Conservation (phyloP, 2,113 vertebrate species). For the Apodemus speciosus region DNA sequence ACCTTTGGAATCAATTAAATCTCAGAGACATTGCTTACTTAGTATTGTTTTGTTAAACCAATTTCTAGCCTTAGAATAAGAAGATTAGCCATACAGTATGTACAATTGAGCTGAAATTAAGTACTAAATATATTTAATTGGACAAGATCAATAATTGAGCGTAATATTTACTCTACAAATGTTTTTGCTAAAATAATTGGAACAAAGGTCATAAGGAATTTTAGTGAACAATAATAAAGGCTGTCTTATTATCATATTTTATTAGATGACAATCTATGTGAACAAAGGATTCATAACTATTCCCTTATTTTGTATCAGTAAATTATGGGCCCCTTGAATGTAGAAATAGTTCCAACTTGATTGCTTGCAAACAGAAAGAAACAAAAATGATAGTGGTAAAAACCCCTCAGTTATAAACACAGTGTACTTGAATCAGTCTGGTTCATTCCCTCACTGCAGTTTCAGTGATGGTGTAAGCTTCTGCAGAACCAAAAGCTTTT, state of each 20-base stretch:
- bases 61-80: not conserved
- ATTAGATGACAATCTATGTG: conserved; percentile 3
- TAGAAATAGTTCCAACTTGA: not conserved
- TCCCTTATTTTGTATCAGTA: not conserved
- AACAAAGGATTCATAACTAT: not conserved
- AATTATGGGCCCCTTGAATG: not conserved
- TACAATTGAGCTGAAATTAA: not conserved
- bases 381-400: not conserved
- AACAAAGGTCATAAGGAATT: not conserved
- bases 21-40: not conserved
- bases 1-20: not conserved
- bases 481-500: conserved; percentile 73
- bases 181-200: not conserved
- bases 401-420: conserved; percentile 47
- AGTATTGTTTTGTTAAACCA: not conserved
- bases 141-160: not conserved
- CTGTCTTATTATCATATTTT: not conserved
- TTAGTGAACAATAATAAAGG: not conserved
- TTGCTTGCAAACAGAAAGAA: not conserved
- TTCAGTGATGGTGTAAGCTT: conserved; percentile 57
- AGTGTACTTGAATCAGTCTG: conserved; percentile 56
- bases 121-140: not conserved
- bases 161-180: not conserved
- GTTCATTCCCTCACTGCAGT: not conserved
- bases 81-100: not conserved